Percentiles rank a stretch among this genome's conserved stretches.
Conservation (phyloP, 2,797 vertebrate species). For the Lophius americanus region DNA sequence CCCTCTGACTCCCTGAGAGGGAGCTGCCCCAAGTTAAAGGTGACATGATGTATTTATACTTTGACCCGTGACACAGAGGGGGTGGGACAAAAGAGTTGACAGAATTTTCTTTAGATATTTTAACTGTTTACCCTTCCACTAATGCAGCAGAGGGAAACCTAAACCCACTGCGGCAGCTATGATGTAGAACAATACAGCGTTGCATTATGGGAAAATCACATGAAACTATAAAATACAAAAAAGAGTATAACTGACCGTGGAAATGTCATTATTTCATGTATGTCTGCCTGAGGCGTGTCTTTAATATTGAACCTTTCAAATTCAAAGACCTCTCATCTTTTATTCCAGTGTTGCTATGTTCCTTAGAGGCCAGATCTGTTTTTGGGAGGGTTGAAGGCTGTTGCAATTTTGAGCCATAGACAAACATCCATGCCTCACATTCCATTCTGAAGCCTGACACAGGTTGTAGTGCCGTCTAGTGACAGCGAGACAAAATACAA, state of each 20-base stretch:
- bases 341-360: conserved; percentile 33
- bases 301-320: background rate
- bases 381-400: conserved; percentile 50
- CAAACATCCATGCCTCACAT: conserved; percentile 35
- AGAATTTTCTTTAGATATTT: background rate
- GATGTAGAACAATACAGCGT: too few relatives aligned
- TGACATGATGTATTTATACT: conserved; percentile 86
- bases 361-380: conserved; percentile 60
- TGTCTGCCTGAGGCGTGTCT: background rate
- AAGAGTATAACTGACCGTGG: background rate
- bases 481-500: conserved; percentile 35
- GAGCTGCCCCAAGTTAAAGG: conserved; percentile 76
- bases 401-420: conserved; percentile 42
- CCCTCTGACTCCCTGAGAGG: conserved; percentile 72
- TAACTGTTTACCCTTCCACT: background rate
- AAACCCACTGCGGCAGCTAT: background rate
- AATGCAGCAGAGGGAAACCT: background rate
- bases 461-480: conserved; percentile 38
- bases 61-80: conserved; percentile 78
- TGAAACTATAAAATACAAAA: background rate
- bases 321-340: background rate
- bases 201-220: background rate
- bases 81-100: conserved; percentile 58
- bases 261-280: background rate
- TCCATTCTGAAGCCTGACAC: conserved; percentile 24